These are phyloP conservation scores for Coenobita brevimanus DNA, from an alignment of 1,140 invertebrate genomes.

Conservation along the genomic window DNA sequence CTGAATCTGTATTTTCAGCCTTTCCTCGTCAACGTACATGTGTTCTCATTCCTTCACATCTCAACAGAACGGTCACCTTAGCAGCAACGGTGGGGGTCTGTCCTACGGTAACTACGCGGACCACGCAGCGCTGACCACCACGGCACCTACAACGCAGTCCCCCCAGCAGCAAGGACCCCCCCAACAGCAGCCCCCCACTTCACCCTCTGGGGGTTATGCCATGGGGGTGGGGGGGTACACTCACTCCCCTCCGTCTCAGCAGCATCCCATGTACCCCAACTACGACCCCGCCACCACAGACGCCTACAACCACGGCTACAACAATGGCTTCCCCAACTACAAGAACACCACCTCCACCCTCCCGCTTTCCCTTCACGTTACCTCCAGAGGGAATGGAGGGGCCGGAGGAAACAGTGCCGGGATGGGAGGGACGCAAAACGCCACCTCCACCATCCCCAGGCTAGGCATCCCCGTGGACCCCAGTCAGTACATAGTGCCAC, in stretches of 20 bases:
- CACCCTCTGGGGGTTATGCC: constrained; percentile 43
- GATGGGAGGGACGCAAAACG: too few relatives aligned
- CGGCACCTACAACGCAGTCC: not conserved
- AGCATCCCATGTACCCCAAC: constrained; percentile 53
- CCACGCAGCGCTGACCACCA: constrained; percentile 18
- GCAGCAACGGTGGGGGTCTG: constrained; percentile 29
- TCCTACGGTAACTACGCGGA: constrained; percentile 54
- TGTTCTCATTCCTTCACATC: too few relatives aligned
- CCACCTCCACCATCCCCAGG: constrained; percentile 47
- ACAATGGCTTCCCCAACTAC: constrained; percentile 61
- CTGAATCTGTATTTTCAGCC: too few relatives aligned
- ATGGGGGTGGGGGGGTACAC: constrained; percentile 32
- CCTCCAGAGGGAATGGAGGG: constrained; percentile 41
- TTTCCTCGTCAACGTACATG: too few relatives aligned
- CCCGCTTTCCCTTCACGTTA: constrained; percentile 55
- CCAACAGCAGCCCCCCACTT: constrained; percentile 35
- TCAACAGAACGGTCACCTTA: constrained; percentile 43
- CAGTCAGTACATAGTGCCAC: constrained; percentile 68
- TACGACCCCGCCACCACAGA: constrained; percentile 47
- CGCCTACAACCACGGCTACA: constrained; percentile 47
- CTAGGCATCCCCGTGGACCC: constrained; percentile 67
- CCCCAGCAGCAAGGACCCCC: constrained; percentile 11
- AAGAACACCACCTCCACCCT: constrained; percentile 49
- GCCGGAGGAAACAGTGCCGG: constrained; percentile 26
- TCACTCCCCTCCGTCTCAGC: constrained; percentile 40